phyloP scores from a whole-genome alignment of 2,113 vertebrate species.

The Glaucidium brasilianum region DNA sequence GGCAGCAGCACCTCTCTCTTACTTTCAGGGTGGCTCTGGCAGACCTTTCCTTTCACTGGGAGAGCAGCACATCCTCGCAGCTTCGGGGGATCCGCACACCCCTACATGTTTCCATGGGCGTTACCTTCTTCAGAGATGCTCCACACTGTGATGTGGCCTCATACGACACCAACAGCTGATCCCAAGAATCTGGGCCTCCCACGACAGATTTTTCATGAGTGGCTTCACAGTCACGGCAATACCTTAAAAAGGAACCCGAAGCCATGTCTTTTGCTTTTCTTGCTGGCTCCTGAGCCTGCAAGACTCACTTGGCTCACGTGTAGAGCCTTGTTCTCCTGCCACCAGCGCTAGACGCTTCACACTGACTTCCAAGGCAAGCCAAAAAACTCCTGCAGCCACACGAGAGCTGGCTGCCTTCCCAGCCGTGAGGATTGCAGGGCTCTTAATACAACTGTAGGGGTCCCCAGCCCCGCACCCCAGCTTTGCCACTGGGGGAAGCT shows the following conservation, averaged over 20 bases:
- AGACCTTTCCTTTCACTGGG: too few relatives aligned
- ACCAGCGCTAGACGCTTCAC: background rate
- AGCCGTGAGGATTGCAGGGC: background rate
- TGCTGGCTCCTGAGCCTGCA: background rate
- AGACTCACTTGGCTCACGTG: background rate
- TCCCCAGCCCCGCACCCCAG: background rate
- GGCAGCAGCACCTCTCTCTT: too few relatives aligned
- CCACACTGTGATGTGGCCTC: accelerated
- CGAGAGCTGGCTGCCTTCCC: background rate
- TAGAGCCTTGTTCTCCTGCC: background rate
- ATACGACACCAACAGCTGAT: accelerated
- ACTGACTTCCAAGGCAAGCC: background rate
- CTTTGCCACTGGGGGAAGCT: background rate
- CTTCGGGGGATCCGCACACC: background rate
- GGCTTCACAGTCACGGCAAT: background rate
- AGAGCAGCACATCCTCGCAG: background rate
- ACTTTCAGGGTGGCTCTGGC: background rate
- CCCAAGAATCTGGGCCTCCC: background rate
- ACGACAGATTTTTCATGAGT: accelerated
- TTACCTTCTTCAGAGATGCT: background rate
- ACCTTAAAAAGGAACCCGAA: background rate
- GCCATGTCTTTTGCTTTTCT: background rate
- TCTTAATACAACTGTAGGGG: accelerated
- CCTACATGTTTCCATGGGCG: too few relatives aligned
- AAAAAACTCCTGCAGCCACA: background rate